Evolutionary conservation across 1,140 invertebrate species (phyloP).

Genomic region (Drosophila fuyamai): DNA sequence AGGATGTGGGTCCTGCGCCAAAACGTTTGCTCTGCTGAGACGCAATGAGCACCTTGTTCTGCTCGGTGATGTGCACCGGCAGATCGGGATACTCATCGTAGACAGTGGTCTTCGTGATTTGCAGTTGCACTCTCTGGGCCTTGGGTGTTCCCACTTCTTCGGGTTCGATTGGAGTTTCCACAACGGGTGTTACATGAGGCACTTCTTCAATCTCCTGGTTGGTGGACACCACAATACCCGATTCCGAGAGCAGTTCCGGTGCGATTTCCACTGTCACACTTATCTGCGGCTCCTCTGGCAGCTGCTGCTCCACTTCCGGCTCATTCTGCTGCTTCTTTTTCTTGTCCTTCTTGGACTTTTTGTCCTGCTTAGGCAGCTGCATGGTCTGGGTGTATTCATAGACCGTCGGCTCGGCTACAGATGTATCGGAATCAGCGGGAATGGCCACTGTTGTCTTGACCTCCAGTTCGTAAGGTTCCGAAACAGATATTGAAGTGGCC

Average conservation of each 20-base stretch:
- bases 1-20: constrained; percentile 63
- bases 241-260: constrained; percentile 55
- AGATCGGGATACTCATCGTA: constrained; percentile 75
- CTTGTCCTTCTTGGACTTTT: constrained; percentile 55
- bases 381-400: constrained; percentile 80
- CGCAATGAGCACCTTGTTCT: constrained; percentile 76
- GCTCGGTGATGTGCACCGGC: constrained; percentile 70
- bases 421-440: constrained; percentile 85
- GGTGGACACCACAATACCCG: constrained; percentile 66
- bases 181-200: constrained; percentile 40
- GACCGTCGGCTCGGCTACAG: constrained; percentile 64
- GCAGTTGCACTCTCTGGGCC: constrained; percentile 68
- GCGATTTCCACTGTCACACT: constrained; percentile 77
- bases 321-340: constrained; percentile 17
- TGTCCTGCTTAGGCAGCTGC: constrained; percentile 70
- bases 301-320: constrained; percentile 23
- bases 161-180: constrained; percentile 12
- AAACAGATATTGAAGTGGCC: constrained; percentile 83
- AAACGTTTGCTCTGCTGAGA: constrained; percentile 52
- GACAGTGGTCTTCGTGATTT: constrained; percentile 80
- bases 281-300: constrained; percentile 59
- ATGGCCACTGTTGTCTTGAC: constrained; percentile 87
- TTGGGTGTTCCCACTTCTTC: constrained; percentile 21
- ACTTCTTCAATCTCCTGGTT: constrained; percentile 65
- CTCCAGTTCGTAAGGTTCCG: constrained; percentile 88